phyloP scores from a whole-genome alignment of 2,797 vertebrate genomes.

The Nasua narica region DNA sequence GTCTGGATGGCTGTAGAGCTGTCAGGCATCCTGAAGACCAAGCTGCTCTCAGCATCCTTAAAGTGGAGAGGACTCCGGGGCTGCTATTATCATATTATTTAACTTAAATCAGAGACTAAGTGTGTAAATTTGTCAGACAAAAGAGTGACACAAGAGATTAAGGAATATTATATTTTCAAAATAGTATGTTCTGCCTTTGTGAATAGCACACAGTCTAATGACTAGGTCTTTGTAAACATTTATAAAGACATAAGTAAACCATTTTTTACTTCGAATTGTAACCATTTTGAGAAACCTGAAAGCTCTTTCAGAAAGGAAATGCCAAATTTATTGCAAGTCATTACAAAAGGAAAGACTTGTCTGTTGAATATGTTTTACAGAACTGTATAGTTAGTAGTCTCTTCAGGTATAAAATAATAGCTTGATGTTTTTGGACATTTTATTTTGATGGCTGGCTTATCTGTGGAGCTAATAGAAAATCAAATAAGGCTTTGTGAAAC shows the following conservation, averaged over 20 bases:
- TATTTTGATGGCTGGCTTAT: slow-evolving; percentile 73
- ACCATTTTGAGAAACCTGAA: slow-evolving; percentile 68
- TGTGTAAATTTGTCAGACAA: slow-evolving; percentile 48
- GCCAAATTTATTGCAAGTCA: slow-evolving; percentile 68
- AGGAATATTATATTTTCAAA: slow-evolving; percentile 79
- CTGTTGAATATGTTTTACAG: slow-evolving; percentile 61
- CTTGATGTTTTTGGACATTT: slow-evolving; percentile 72
- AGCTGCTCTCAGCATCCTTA: not conserved
- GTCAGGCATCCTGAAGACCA: not conserved
- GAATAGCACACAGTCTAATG: slow-evolving; percentile 58
- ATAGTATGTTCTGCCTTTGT: slow-evolving; percentile 72
- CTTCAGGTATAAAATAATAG: slow-evolving; percentile 75
- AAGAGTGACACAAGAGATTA: slow-evolving; percentile 72
- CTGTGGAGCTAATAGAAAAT: slow-evolving; percentile 72
- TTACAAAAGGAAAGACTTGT: slow-evolving; percentile 69
- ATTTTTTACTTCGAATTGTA: slow-evolving; percentile 78
- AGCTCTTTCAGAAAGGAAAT: slow-evolving; percentile 71
- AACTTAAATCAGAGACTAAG: slow-evolving; percentile 55
- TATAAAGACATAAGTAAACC: slow-evolving; percentile 78
- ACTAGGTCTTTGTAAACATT: slow-evolving; percentile 71
- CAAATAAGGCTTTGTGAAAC: slow-evolving; percentile 70
- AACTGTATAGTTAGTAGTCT: slow-evolving; percentile 64
- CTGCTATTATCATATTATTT: slow-evolving; percentile 66
- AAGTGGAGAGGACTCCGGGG: not conserved
- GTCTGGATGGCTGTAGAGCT: not conserved